phyloP scores from a whole-genome alignment of 2,888 invertebrate species.

The Frankliniella fusca region DNA sequence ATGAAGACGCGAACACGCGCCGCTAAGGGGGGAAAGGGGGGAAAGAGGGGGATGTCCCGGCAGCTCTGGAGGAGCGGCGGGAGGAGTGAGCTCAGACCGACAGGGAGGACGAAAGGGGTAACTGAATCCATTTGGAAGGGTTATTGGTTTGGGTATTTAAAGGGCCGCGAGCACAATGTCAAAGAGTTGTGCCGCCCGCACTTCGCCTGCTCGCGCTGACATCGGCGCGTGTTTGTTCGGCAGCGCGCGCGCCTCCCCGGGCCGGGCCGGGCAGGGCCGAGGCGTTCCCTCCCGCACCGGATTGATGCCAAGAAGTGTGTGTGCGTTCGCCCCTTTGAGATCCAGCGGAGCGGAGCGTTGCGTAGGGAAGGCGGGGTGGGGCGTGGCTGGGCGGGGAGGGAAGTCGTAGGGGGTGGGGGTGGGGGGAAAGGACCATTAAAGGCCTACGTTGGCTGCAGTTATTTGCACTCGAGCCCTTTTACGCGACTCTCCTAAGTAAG shows the following conservation, averaged over 20 bases:
- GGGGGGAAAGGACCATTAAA: background rate
- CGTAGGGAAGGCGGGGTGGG: background rate
- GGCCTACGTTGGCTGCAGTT: background rate
- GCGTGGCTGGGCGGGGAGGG: background rate
- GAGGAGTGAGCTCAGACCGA: no score
- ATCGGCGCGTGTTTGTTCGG: background rate
- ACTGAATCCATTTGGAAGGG: no score
- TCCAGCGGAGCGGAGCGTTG: background rate
- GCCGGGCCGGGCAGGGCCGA: no score
- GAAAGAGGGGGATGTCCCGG: no score
- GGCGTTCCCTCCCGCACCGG: background rate
- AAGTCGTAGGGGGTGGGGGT: background rate
- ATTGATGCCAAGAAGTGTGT: constrained; percentile 9
- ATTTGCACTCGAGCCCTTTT: background rate
- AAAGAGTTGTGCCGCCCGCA: background rate
- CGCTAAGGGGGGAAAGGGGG: no score
- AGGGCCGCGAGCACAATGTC: background rate
- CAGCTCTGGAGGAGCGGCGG: no score
- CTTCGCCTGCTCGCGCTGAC: background rate
- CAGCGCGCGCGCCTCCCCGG: no score
- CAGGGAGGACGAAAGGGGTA: no score
- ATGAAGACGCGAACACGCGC: no score
- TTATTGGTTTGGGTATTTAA: no score
- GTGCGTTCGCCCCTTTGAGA: constrained; percentile 4
- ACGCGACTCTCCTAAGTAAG: no score